Evolutionary conservation across 2,797 vertebrate species (phyloP).

Genomic region (Distichodus sexfasciatus): DNA sequence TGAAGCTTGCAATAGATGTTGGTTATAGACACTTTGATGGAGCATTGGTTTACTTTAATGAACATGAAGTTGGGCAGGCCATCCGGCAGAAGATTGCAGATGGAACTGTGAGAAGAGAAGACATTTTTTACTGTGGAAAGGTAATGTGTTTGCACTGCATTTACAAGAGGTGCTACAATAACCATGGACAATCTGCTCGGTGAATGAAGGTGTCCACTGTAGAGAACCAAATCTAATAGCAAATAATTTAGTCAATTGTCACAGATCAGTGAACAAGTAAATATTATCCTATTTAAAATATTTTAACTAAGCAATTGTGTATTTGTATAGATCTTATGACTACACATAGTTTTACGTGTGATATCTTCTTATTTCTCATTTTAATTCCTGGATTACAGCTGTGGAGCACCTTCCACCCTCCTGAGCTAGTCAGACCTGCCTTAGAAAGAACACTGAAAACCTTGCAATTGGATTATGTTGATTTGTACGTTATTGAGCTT

Average conservation of each 20-base stretch:
- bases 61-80: constrained; percentile 87
- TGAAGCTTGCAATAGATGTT: constrained; percentile 83
- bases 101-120: constrained; percentile 82
- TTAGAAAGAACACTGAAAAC: constrained; percentile 80
- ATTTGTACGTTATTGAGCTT: constrained; percentile 88
- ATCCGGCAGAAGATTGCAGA: constrained; percentile 86
- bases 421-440: constrained; percentile 76
- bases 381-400: constrained; percentile 68
- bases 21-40: constrained; percentile 90
- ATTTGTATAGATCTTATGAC: no score
- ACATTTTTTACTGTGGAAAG: constrained; percentile 93
- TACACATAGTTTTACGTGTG: neutral
- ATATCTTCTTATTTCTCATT: neutral
- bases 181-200: neutral
- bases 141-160: constrained; percentile 60
- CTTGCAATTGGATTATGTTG: constrained; percentile 84
- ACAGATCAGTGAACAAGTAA: no score
- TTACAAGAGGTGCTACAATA: no score
- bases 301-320: no score
- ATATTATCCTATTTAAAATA: no score
- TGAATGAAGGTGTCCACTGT: no score
- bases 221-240: no score
- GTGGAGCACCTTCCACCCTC: constrained; percentile 83
- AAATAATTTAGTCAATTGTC: no score
- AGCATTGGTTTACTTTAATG: constrained; percentile 83